Evolutionary conservation across 2,888 invertebrate genomes (phyloP).

Genomic region (Dryomyza anilis): DNA sequence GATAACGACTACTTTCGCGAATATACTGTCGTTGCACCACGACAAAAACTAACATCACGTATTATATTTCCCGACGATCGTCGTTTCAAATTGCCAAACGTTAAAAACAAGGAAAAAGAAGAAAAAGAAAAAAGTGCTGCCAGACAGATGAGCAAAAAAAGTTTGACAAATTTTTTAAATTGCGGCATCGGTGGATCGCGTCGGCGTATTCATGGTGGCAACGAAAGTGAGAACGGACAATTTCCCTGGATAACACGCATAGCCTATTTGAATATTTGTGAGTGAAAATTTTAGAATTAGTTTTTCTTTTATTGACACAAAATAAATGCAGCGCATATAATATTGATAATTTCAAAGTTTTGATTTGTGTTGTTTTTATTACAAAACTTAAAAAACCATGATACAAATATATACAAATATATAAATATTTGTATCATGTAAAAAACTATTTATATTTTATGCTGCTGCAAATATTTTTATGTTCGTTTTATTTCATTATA

Average conservation of each 20-base stretch:
- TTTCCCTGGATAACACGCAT: constrained; percentile 67
- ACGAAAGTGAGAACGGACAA: constrained; percentile 60
- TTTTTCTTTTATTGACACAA: not conserved
- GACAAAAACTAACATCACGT: not conserved
- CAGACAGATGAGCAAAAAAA: too few species aligned
- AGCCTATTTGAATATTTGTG: constrained; percentile 59
- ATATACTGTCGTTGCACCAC: not conserved
- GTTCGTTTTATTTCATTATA: not conserved
- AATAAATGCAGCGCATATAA: not conserved
- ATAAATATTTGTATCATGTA: too few species aligned
- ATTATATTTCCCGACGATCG: constrained; percentile 48
- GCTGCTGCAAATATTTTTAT: not conserved
- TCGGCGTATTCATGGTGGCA: constrained; percentile 64
- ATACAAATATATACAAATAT: too few species aligned
- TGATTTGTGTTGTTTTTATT: not conserved
- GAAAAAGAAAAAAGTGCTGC: too few species aligned
- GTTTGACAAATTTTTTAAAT: constrained; percentile 37
- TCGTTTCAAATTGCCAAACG: constrained; percentile 37
- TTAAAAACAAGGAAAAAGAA: constrained; percentile 3
- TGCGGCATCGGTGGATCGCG: too few species aligned
- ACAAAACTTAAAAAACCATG: not conserved
- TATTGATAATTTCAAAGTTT: not conserved
- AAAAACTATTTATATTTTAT: too few species aligned
- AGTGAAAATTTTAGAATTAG: constrained; percentile 37
- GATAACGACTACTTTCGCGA: not conserved